Conservation (phyloP, 2,797 vertebrate species). For the Sorex maritimensis region DNA sequence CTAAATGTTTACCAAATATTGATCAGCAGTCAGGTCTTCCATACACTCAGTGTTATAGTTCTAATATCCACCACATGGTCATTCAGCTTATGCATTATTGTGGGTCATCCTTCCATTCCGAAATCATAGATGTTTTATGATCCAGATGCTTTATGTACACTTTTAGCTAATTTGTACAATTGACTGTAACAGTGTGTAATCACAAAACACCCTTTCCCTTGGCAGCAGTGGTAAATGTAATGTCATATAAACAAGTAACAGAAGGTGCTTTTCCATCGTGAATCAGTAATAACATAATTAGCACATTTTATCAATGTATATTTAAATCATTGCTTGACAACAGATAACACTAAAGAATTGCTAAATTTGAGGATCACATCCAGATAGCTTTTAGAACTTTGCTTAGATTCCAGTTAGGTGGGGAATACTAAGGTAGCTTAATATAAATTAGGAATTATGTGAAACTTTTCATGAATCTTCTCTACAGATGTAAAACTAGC, state of each 20-base stretch:
- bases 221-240: slow-evolving; percentile 40
- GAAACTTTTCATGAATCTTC: background rate
- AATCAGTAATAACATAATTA: slow-evolving; percentile 66
- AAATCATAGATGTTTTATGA: background rate
- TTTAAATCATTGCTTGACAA: slow-evolving; percentile 60
- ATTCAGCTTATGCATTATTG: background rate
- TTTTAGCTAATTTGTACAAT: background rate
- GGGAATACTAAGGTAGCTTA: background rate
- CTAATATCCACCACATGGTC: background rate
- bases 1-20: background rate
- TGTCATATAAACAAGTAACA: slow-evolving; percentile 50
- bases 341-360: slow-evolving; percentile 37
- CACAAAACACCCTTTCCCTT: slow-evolving; percentile 36
- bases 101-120: background rate
- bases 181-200: background rate
- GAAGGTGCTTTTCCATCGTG: slow-evolving; percentile 34
- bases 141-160: background rate
- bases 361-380: slow-evolving; percentile 33
- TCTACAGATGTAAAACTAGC: slow-evolving; percentile 61
- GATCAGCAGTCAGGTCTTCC: background rate
- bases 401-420: background rate
- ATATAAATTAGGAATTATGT: slow-evolving; percentile 39
- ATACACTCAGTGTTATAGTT: background rate
- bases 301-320: slow-evolving; percentile 51
- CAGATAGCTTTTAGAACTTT: background rate